Base-by-base conservation (phyloP, 2,113 vertebrate species). In the Lophotis ruficrista region DNA sequence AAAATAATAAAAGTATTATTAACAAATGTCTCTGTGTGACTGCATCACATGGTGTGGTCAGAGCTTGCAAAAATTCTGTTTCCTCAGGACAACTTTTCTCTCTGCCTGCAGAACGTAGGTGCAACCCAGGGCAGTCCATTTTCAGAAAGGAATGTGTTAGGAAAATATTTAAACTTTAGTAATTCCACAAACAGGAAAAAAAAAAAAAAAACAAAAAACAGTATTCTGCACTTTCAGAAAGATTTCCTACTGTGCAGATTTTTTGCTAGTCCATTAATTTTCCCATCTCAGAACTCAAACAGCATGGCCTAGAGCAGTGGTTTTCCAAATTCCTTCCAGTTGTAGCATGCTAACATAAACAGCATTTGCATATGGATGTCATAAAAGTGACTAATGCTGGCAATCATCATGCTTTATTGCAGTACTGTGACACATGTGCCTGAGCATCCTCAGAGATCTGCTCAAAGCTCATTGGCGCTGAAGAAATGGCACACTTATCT, bases 251-350 rank as follows among this genome's bases (percentile, higher is more conserved):
- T 91, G 86, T 89, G 95, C 53, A 64, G 72, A 87, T 48, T 82
- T 97, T 94, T 84, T 94, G 88, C 73, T 96, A 92, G 76, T 57
- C 92, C 76, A 83, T 94, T 93, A 72, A 91, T 94, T 94, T 94
- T 93, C 43, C 86, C 68, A 82, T 95, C 69, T 95, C 65, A 23
- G 72, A 90, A 60, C 76, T 94, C 90, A 85, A 95, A 91, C 89
- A 97, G 57, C 90, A 79, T 92, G 90, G 88, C 76, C 90, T 89
- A 68, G 47, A 93, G 86, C 92, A 87, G 93, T 85, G 94, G 93
- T 94, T 96, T 95, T 81, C 85, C 90, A 96, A 95, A 97, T 96
- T 97, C 89, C 81, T 97, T 96, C 95, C 96, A 91, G 77, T 97
- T 94, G 91, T 68, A 96, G 73, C 89, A 50, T 82, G n/a, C 87